These are phyloP conservation scores for Salvelinus alpinus DNA, from an alignment of 2,113 vertebrate species.

Conservation along the genomic window DNA sequence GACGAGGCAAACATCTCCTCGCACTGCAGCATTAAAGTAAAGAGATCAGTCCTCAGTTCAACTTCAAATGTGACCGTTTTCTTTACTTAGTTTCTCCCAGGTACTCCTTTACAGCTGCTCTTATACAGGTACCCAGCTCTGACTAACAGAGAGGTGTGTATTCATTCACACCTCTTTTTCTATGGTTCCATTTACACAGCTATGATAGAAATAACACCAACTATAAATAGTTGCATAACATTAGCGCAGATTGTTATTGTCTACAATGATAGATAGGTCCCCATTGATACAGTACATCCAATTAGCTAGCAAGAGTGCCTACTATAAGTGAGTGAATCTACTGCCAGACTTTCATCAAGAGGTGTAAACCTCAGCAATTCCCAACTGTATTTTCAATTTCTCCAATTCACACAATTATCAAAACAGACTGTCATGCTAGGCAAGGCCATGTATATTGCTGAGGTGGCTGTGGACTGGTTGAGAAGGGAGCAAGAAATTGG, in stretches of 20 bases:
- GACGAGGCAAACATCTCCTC: constrained; percentile 41
- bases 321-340: not conserved
- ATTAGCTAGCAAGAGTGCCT: not conserved
- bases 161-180: not conserved
- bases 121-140: not conserved
- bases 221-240: not conserved
- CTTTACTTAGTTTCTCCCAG: constrained; percentile 1
- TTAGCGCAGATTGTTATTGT: not conserved
- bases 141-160: not conserved
- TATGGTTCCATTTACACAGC: not conserved
- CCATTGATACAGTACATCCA: too few species aligned
- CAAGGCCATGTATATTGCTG: not conserved
- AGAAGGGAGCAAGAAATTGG: not conserved
- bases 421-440: not conserved
- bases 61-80: constrained; percentile 23
- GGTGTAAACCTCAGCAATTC: constrained; percentile 28
- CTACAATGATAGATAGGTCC: not conserved
- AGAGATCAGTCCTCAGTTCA: constrained; percentile 24
- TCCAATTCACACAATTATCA: constrained; percentile 31
- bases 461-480: not conserved
- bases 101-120: not conserved
- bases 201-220: not conserved
- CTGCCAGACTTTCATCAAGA: constrained; percentile 16
- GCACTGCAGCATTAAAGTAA: constrained; percentile 20
- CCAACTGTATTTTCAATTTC: constrained; percentile 22